Base-by-base conservation (phyloP, 2,888 invertebrate genomes). In the Eulithis testata region DNA sequence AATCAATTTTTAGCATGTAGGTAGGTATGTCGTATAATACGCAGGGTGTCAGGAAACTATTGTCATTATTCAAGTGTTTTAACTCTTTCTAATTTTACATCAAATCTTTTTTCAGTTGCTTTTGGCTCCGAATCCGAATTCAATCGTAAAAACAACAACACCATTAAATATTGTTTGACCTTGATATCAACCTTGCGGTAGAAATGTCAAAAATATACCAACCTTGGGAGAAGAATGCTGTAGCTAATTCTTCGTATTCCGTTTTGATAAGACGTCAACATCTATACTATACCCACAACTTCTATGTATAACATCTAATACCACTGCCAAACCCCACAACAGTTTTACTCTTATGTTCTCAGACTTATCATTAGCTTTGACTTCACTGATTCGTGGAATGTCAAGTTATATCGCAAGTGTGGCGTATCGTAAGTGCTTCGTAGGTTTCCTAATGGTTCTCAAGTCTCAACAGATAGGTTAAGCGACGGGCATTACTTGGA, bases 321-420 rank as follows among this genome's bases (percentile, higher is more conserved):
- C 31, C 31, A 60, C 45, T 71, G 72, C 71, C 71, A 73, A 73
- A 65, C 64, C 63, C 52, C 57, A 47, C 51, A 61, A 58, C 36
- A 5, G 51, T 56, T 69, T 4, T 44, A 11, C n/a, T 63, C 62
- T 49, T 60, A 51, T 64, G 63, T 66, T 63, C 14, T 47, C 52
- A 36, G 21, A 53, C 49, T 40, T 40, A n/a, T 51, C 51, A n/a
- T 51, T 36, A 36, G 51, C 47, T 47, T 47, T 14, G 40, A 40
- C 8, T 40, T 40, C 9, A 40, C 8, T 40, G 40, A n/a, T n/a
- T 40, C 40, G 2, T 11, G 8, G 40, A 40, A 40, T 40, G 40
- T 11, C 40, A 9, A 9, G 37, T 37, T 8, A 40, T 40, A 40
- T 5, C 31, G 31, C 6, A 21, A 21, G 31, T 31, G 31, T 31